Conservation (phyloP, 2,797 vertebrate species). For the Hyperoplus lanceolatus region DNA sequence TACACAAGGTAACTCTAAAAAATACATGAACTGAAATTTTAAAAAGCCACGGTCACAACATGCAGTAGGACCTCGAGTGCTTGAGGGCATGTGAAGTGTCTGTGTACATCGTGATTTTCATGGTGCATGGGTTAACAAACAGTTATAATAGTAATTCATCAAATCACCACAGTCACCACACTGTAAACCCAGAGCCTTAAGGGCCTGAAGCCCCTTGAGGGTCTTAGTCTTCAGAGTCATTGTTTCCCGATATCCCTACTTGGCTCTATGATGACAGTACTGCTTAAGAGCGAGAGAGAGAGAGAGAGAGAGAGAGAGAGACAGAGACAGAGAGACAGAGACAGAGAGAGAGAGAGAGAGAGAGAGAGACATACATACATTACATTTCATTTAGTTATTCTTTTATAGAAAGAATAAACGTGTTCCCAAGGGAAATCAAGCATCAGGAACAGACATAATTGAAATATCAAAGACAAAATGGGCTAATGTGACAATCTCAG, state of each 20-base stretch:
- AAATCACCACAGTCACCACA: neutral
- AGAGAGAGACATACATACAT: too few species aligned
- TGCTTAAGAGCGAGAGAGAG: neutral
- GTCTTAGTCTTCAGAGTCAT: too few species aligned
- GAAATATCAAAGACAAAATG: slow-evolving; percentile 4
- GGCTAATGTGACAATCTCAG: neutral
- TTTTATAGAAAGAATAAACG: neutral
- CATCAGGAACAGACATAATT: neutral
- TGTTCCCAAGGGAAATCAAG: neutral
- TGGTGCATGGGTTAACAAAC: neutral
- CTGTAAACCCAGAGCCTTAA: neutral
- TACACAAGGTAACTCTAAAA: neutral
- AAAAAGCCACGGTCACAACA: neutral
- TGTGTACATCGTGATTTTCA: neutral
- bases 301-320: too few species aligned
- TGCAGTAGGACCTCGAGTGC: neutral
- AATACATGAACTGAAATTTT: neutral
- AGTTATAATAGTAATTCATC: neutral
- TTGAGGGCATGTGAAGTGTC: neutral
- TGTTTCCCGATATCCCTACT: neutral
- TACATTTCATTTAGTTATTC: neutral
- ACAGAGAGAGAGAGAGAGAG: too few species aligned
- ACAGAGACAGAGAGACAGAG: too few species aligned
- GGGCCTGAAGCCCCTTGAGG: neutral
- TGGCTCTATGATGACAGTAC: neutral